A percentile compares a stretch with the other conserved stretches of the same genome.
Conservation (phyloP, 1,140 invertebrate species). For the Leptinotarsa texana region DNA sequence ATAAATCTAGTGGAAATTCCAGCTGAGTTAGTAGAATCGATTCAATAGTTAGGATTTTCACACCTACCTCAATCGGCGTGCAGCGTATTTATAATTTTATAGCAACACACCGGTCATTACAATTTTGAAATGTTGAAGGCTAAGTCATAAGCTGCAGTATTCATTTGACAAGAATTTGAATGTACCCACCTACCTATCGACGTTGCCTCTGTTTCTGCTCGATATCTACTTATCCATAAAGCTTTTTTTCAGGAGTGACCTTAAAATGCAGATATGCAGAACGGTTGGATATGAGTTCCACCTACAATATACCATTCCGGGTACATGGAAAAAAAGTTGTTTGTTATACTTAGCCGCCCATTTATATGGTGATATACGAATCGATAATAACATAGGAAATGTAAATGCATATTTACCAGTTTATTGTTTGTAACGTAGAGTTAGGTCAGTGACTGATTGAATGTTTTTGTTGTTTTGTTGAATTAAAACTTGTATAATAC, state of each 20-base stretch:
- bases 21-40: no score
- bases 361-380: neutral
- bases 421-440: neutral
- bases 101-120: neutral
- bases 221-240: neutral
- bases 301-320: neutral
- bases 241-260: slow-evolving; percentile 1
- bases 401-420: neutral
- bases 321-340: neutral
- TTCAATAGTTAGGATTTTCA: no score
- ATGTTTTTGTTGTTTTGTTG: no score
- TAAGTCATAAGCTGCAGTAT: slow-evolving; percentile 1
- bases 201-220: slow-evolving; percentile 1
- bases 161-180: neutral
- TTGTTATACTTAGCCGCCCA: neutral
- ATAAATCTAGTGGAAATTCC: no score
- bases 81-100: neutral
- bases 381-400: neutral
- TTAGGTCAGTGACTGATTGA: neutral
- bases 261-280: slow-evolving; percentile 8
- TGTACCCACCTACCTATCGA: neutral
- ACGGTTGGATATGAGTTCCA: neutral
- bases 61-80: neutral
- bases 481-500: no score
- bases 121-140: slow-evolving; percentile 1